phyloP scores from a whole-genome alignment of 2,113 vertebrate species.

The Proteles cristata region DNA sequence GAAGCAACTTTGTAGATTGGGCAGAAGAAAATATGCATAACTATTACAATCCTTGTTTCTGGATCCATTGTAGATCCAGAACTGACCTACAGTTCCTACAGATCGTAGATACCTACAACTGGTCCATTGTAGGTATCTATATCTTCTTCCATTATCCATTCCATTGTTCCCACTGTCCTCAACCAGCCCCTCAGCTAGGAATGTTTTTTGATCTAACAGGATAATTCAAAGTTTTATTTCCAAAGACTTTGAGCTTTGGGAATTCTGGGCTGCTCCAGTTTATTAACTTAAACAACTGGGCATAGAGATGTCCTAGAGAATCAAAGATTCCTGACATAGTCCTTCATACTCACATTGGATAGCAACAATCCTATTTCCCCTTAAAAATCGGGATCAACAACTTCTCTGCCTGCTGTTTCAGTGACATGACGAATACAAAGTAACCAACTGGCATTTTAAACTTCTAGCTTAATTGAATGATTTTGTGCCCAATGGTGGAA shows the following conservation, averaged over 20 bases:
- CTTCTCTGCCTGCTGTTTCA: background rate
- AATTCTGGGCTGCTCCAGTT: background rate
- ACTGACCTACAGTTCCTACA: too few species aligned
- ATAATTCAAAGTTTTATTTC: constrained; percentile 15
- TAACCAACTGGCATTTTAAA: background rate
- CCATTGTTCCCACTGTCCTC: background rate
- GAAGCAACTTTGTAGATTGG: background rate
- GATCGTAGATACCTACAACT: too few species aligned
- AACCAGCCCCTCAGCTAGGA: background rate
- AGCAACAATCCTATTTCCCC: background rate
- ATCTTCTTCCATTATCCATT: background rate
- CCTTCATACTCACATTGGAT: background rate
- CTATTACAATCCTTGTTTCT: background rate
- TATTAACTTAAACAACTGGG: background rate
- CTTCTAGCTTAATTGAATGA: background rate
- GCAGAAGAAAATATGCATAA: background rate
- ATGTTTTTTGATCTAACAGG: background rate
- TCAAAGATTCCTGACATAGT: background rate
- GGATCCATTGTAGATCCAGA: too few species aligned
- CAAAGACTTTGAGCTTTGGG: background rate
- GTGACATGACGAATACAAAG: background rate
- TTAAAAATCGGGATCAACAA: background rate
- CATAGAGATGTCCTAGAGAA: background rate
- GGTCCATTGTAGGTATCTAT: background rate
- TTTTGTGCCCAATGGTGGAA: background rate